These are phyloP conservation scores for human DNA, from an alignment of 2,113 vertebrate species.

Conservation along the genomic window GRCh38 chr12:64533001-64533500, in stretches of 20 bases:
- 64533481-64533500: not conserved
- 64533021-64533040: not conserved
- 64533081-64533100: not conserved
- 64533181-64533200: slow-evolving; percentile 51
- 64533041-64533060: not conserved
- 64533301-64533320: slow-evolving; percentile 78
- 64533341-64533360: not conserved
- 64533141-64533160: slow-evolving; percentile 33
- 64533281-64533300: slow-evolving; percentile 78
- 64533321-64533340: slow-evolving; percentile 75
- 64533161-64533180: slow-evolving; percentile 65
- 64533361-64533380: not conserved
- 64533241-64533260: not conserved
- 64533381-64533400: not conserved
- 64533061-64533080: not conserved
- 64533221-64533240: slow-evolving; percentile 69
- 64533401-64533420: not conserved
- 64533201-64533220: slow-evolving; percentile 19
- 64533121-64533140: rapidly evolving
- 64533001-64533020: not conserved
- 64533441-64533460: not conserved
- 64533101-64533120: not conserved
- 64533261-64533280: slow-evolving; percentile 71
- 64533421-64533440: slow-evolving; percentile 36
- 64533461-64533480: not conserved